A percentile compares a stretch with the other conserved stretches of the same genome.
phyloP scores from a whole-genome alignment of 2,888 invertebrate species.

The Chydorus sphaericus region DNA sequence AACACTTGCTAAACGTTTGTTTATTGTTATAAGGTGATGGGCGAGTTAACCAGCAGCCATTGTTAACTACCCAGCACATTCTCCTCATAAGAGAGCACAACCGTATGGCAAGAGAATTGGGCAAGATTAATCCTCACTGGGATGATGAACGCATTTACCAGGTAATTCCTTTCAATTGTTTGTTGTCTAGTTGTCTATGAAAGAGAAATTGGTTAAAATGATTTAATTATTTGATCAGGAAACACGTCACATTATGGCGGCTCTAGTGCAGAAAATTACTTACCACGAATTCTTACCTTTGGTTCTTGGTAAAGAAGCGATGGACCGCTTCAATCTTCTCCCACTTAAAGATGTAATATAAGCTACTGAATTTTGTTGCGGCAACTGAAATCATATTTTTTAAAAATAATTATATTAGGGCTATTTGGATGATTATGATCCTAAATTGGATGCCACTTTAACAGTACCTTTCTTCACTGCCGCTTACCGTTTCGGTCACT shows the following conservation, averaged over 20 bases:
- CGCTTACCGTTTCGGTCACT: slow-evolving; percentile 28
- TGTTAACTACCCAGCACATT: slow-evolving; percentile 24
- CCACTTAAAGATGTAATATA: slow-evolving; percentile 12
- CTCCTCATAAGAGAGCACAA: slow-evolving; percentile 28
- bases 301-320: slow-evolving; percentile 25
- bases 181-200: too few relatives aligned
- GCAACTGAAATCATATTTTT: too few relatives aligned
- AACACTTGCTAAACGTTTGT: too few relatives aligned
- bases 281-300: slow-evolving; percentile 28
- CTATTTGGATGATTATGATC: slow-evolving; percentile 43
- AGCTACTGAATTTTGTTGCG: too few relatives aligned
- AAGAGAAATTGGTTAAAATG: too few relatives aligned
- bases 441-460: slow-evolving; percentile 20
- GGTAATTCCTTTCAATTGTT: too few relatives aligned
- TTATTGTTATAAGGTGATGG: slow-evolving; percentile 22
- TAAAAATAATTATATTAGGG: slow-evolving; percentile 43
- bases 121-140: slow-evolving; percentile 23
- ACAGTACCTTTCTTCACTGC: slow-evolving; percentile 25
- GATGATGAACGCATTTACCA: slow-evolving; percentile 25
- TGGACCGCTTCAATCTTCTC: slow-evolving; percentile 21
- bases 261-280: slow-evolving; percentile 26
- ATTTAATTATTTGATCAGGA: too few relatives aligned
- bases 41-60: slow-evolving; percentile 27
- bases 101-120: slow-evolving; percentile 26
- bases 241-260: slow-evolving; percentile 25